Evolutionary conservation across 2,113 vertebrate genomes (phyloP).

Genomic region (Gasterosteus aculeatus): DNA sequence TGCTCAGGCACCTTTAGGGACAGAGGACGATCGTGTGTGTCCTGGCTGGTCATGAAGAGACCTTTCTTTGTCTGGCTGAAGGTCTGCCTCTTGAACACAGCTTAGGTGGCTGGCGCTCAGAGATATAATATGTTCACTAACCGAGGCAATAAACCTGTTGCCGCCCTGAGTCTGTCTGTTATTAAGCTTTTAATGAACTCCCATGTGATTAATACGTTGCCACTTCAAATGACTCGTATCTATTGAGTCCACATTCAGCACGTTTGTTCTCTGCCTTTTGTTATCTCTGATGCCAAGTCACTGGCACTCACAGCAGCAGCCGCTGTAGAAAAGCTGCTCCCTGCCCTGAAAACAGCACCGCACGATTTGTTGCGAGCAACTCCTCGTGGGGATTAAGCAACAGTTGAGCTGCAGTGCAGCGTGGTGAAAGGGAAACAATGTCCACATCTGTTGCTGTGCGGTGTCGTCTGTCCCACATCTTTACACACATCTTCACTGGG

Average conservation of each 20-base stretch:
- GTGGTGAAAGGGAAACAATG: constrained; percentile 17
- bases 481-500: constrained; percentile 54
- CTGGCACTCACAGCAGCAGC: neutral
- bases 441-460: constrained; percentile 37
- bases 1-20: constrained; percentile 44
- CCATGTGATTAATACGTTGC: constrained; percentile 44
- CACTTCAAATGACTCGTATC: constrained; percentile 26
- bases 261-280: neutral
- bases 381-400: neutral
- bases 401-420: constrained; percentile 1
- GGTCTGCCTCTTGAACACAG: constrained; percentile 58
- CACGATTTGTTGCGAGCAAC: constrained; percentile 3
- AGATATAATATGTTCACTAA: constrained; percentile 58
- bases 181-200: constrained; percentile 59
- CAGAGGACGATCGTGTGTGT: constrained; percentile 65
- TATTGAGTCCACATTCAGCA: constrained; percentile 1
- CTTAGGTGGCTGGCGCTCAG: constrained; percentile 44
- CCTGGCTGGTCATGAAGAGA: constrained; percentile 67
- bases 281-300: neutral
- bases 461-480: constrained; percentile 50
- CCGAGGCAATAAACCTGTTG: constrained; percentile 52
- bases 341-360: neutral
- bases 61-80: constrained; percentile 66
- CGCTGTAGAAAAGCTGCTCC: neutral
- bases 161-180: constrained; percentile 30